Evolutionary conservation across 2,888 invertebrate species (phyloP), one percentile per base, ranked within the genome.

Genomic region (Agonopterix heracliana): DNA sequence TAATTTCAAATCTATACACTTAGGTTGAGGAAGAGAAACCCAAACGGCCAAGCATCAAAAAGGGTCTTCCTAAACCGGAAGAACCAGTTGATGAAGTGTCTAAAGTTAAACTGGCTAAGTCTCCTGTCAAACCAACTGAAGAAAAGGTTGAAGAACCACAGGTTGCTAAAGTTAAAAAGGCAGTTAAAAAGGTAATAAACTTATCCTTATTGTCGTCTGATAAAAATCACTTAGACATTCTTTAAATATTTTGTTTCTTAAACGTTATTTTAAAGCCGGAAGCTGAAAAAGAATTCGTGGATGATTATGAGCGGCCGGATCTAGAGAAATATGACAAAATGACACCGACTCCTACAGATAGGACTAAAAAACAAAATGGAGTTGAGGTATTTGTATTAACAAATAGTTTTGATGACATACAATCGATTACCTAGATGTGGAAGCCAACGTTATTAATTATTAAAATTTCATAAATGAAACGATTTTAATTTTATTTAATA

Each of bases 291-390:
- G 91, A 91, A 55, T 86, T 89, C 47, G 84, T 91, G 49, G 92
- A 93, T 41, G 94, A 95, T 78, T 95, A 95, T 68, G 94, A 95
- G 71, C 89, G 93, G 55, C 92, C 94, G 0, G 91, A 91, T 34
- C 83, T 94, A 51, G 93, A 94, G 68, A 92, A 91, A 78, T 93
- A 92, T 64, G 92, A 93, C 66, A 91, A 91, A 75, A 54, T 89
- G 41, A 78, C 86, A 60, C 88, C 88, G 45, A 81, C 87, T 44
- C 71, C 83, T 41, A 63, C 64, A 34, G 87, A 87, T 57, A 86
- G 71, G 56, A 66, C 68, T 42, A 87, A 85, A 75, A 85, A 82
- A 64, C 79, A 84, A 71, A 88, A 87, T 51, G 86, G 86, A 50
- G 70, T 85, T 54, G 67, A 73, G 58, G 80, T 87, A 86, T 46